Evolutionary conservation across 2,797 vertebrate species (phyloP).

Genomic region (Cyprinella venusta): DNA sequence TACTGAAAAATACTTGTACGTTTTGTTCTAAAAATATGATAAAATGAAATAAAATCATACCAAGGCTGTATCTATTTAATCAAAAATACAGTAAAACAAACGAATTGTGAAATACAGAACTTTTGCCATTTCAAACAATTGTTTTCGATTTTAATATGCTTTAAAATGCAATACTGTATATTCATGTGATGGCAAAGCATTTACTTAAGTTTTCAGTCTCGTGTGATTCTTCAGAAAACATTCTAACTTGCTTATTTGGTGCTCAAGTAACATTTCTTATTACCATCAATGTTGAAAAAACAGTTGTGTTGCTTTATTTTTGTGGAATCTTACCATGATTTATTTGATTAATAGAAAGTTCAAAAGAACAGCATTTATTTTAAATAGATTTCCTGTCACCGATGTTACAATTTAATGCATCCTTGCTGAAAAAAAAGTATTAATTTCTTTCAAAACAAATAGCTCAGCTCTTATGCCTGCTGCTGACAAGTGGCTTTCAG

Average conservation of each 20-base stretch:
- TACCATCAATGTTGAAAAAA: too few species aligned
- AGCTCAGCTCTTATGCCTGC: not conserved
- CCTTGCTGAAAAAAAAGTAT: not conserved
- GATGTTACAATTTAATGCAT: not conserved
- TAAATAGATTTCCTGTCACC: not conserved
- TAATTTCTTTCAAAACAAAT: not conserved
- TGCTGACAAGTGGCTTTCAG: not conserved
- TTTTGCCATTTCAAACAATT: not conserved
- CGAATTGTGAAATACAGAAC: not conserved
- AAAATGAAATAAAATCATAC: not conserved
- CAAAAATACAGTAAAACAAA: not conserved
- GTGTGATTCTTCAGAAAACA: too few species aligned
- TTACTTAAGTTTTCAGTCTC: not conserved
- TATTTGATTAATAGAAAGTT: not conserved
- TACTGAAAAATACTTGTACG: not conserved
- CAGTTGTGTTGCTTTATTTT: too few species aligned
- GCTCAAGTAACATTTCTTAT: too few species aligned
- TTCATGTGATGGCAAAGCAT: not conserved
- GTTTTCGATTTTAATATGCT: not conserved
- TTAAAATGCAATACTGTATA: not conserved
- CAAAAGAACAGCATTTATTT: not conserved
- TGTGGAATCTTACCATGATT: not conserved
- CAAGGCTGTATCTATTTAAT: not conserved
- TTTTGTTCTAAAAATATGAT: not conserved
- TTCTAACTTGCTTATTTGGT: too few species aligned